A percentile compares a stretch with the other conserved stretches of the same genome.
Conservation (phyloP, 2,113 vertebrate genomes). For the Hemibagrus wyckioides region DNA sequence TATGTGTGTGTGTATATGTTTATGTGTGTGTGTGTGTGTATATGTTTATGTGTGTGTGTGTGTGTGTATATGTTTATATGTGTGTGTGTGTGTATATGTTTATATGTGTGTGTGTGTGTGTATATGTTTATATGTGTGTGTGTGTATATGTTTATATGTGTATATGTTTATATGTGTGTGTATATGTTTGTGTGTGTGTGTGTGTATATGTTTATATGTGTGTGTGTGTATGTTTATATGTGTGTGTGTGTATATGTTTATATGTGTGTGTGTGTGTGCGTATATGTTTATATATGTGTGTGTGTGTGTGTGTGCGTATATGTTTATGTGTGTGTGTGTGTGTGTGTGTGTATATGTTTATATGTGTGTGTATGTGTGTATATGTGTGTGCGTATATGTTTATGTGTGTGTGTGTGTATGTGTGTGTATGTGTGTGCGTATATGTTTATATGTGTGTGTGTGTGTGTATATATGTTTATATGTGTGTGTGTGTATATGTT, state of each 20-base stretch:
- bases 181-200: conserved; percentile 32
- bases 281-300: no score
- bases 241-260: conserved; percentile 8
- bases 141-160: not conserved
- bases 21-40: conserved; percentile 37
- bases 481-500: not conserved
- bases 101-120: conserved; percentile 37
- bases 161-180: no score
- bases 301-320: conserved; percentile 49
- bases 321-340: conserved; percentile 34
- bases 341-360: conserved; percentile 9
- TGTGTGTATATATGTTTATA: not conserved
- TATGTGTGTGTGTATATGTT: conserved; percentile 33
- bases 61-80: no score
- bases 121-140: conserved; percentile 44
- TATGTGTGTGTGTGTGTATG: conserved; percentile 44
- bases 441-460: conserved; percentile 47
- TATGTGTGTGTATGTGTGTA: not conserved
- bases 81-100: conserved; percentile 44
- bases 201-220: no score
- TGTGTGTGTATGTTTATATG: conserved; percentile 37
- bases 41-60: not conserved
- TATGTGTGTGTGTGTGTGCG: not conserved
- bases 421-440: conserved; percentile 36
- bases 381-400: no score